These are phyloP conservation scores for Sarcophaga caerulescens DNA, from an alignment of 2,888 invertebrate species.

Conservation along the genomic window DNA sequence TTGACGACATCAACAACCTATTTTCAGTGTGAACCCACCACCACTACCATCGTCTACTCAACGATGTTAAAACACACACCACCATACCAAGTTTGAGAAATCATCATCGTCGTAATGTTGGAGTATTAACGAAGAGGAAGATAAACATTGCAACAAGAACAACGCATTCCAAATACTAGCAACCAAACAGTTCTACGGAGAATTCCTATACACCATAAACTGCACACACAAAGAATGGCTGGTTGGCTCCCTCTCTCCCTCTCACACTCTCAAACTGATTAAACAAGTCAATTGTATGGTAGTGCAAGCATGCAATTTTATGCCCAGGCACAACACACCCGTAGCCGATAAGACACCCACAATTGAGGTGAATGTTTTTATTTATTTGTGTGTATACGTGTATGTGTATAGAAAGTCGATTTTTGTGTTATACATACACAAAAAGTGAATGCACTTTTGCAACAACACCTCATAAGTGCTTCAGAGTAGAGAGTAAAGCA, in stretches of 20 bases:
- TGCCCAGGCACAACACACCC: background rate
- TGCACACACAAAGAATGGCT: conserved; percentile 34
- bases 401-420: background rate
- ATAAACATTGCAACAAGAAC: conserved; percentile 57
- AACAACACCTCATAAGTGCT: conserved; percentile 34
- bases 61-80: background rate
- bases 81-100: conserved; percentile 54
- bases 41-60: background rate
- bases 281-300: too few relatives aligned
- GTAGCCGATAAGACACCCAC: conserved; percentile 15
- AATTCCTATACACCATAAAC: conserved; percentile 53
- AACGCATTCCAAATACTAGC: conserved; percentile 30
- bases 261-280: too few relatives aligned
- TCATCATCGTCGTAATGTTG: conserved; percentile 33
- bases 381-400: background rate
- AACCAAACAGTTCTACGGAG: conserved; percentile 36
- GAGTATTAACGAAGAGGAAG: conserved; percentile 60
- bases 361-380: conserved; percentile 23
- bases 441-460: conserved; percentile 67
- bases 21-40: background rate
- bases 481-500: background rate
- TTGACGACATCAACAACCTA: background rate
- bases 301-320: background rate
- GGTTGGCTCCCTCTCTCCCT: conserved; percentile 21
- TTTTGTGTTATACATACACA: conserved; percentile 51